Base-by-base conservation (phyloP, 1,140 invertebrate genomes). In the Drosophila kikkawai region DNA sequence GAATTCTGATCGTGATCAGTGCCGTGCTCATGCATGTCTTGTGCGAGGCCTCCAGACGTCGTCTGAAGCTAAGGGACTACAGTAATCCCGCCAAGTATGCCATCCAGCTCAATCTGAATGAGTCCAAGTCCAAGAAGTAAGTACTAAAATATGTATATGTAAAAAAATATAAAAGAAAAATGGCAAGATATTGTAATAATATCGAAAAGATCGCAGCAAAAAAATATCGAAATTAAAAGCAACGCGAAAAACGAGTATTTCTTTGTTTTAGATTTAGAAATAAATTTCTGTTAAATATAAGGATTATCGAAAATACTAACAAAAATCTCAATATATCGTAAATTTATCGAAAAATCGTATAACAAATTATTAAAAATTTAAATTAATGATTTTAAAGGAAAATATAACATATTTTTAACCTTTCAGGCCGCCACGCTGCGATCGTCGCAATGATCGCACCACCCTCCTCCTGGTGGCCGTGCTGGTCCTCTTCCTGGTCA, bases 381-480 rank as follows among this genome's bases (percentile, higher is more conserved):
- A 29, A 29, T 6, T 0, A 29, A 15, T 26, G 0, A 26, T 48
- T 26, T 1, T 13, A 15, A 26, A 8, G 7, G 0, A 26, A 12
- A 2, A 29, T 37, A 8, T 44, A 4, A 7, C 34, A n/a, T 11
- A 22, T 36, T 22, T 51, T 17, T 15, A 37, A 64, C 7, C 41
- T 7, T 22, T 0, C 2, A 92, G 94, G 39, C 93, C 94, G 17
- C 94, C 94, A 13, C 96, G 96, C 86, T 95, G 95, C 34, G 95
- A 96, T 79, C 95, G 95, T 57, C 93, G 96, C 68, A 95, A 96
- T 2, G 96, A 98, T 91, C 95, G 96, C 70, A 99, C 98, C 0
- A 99, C 98, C 0, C 95, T 96, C 68, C 98, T 99, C 96, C 94
- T 99, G 9, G 93, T 99, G 6, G 97, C 97, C 0, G 96, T 99